Percentiles rank a stretch among this genome's conserved stretches.
Conservation (phyloP, 1,140 invertebrate species). For the Babylonia areolata region DNA sequence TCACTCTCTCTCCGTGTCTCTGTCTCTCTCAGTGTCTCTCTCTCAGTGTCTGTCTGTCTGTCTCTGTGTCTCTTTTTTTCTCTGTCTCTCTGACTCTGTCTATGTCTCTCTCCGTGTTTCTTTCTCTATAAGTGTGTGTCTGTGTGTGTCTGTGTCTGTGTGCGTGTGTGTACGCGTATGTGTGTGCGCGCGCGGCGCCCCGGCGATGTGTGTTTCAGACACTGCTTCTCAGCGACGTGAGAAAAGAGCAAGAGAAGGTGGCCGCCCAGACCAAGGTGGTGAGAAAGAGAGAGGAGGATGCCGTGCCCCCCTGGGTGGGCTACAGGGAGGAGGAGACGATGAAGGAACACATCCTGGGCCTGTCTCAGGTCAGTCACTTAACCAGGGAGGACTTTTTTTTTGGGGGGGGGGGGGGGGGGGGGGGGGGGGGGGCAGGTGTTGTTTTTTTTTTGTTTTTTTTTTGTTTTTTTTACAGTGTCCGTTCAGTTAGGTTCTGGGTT, state of each 20-base stretch:
- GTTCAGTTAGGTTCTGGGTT: no score
- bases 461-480: no score
- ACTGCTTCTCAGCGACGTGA: constrained; percentile 95
- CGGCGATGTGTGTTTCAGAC: constrained; percentile 84
- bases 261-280: constrained; percentile 88
- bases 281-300: constrained; percentile 83
- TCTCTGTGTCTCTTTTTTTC: not conserved
- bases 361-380: constrained; percentile 85
- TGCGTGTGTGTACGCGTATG: no score
- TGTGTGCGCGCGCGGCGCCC: no score
- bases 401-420: no score
- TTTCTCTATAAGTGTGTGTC: not conserved
- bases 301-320: constrained; percentile 93
- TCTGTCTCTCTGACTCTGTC: not conserved
- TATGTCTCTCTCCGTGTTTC: not conserved
- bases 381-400: no score
- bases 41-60: not conserved
- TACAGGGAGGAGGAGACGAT: constrained; percentile 90
- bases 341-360: constrained; percentile 94
- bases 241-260: constrained; percentile 96
- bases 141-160: not conserved
- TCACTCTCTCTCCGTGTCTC: not conserved
- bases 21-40: not conserved
- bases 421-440: no score
- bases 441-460: no score